A percentile compares a stretch with the other conserved stretches of the same genome.
Evolutionary conservation across 2,888 invertebrate genomes (phyloP).

Genomic region (Cheilosia impressa): DNA sequence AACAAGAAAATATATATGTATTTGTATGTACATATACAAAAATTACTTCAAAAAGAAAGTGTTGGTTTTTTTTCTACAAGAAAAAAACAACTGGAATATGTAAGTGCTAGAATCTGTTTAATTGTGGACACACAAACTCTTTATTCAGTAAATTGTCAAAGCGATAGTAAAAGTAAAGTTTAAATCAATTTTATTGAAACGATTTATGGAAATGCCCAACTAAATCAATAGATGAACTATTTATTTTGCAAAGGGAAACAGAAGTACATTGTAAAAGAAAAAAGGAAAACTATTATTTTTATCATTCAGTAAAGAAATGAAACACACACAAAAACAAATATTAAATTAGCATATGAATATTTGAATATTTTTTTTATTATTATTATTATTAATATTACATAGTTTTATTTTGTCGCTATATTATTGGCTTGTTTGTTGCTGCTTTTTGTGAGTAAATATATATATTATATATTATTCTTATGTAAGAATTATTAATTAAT

Average conservation of each 20-base stretch:
- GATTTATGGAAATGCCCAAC: slow-evolving; percentile 30
- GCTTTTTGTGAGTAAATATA: slow-evolving; percentile 82
- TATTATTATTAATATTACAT: slow-evolving; percentile 70
- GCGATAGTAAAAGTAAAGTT: slow-evolving; percentile 50
- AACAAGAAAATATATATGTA: slow-evolving; percentile 20
- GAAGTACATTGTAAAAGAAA: slow-evolving; percentile 48
- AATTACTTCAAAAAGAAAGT: slow-evolving; percentile 22
- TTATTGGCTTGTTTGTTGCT: slow-evolving; percentile 82
- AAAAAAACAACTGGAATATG: slow-evolving; percentile 29
- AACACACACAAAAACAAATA: slow-evolving; percentile 44
- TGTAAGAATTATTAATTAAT: slow-evolving; percentile 75
- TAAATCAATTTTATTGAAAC: slow-evolving; percentile 47
- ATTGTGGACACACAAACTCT: slow-evolving; percentile 6
- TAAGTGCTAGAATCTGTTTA: slow-evolving; percentile 48
- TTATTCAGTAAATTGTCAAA: slow-evolving; percentile 25
- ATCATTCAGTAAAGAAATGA: slow-evolving; percentile 44
- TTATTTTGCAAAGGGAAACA: slow-evolving; percentile 23
- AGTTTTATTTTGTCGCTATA: slow-evolving; percentile 75
- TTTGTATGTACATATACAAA: not conserved
- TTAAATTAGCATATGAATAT: slow-evolving; percentile 70
- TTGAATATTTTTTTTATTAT: slow-evolving; percentile 57
- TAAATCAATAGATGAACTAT: slow-evolving; percentile 33
- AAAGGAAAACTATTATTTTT: slow-evolving; percentile 55
- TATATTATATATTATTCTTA: slow-evolving; percentile 75
- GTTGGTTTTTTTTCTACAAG: slow-evolving; percentile 37